These are phyloP conservation scores for Psittacula derbiana DNA, from an alignment of 2,797 vertebrate species.

Conservation along the genomic window DNA sequence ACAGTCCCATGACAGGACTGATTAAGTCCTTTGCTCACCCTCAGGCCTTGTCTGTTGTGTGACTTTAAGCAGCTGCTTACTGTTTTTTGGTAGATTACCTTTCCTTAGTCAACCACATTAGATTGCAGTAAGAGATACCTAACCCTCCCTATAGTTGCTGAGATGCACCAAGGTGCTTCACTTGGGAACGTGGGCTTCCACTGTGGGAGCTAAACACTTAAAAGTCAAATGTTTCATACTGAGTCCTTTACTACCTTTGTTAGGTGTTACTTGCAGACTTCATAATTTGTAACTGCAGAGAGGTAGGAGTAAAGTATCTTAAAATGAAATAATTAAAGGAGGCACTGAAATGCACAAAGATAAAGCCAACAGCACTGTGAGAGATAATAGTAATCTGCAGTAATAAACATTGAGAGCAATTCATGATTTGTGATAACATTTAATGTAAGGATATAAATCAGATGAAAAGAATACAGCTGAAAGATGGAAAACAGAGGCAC, in stretches of 20 bases:
- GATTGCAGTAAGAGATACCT: neutral
- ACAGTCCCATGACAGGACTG: neutral
- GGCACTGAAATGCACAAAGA: constrained; percentile 23
- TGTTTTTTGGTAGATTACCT: neutral
- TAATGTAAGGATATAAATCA: constrained; percentile 65
- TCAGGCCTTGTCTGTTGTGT: neutral
- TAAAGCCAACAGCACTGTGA: constrained; percentile 51
- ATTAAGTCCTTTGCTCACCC: neutral
- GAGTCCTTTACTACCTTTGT: neutral
- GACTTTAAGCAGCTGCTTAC: neutral
- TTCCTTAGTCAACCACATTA: neutral
- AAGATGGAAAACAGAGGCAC: neutral
- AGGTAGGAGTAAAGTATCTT: neutral
- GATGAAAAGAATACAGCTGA: constrained; percentile 22
- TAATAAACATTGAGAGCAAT: constrained; percentile 68
- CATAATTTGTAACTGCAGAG: neutral
- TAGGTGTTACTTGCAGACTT: neutral
- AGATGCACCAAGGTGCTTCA: neutral
- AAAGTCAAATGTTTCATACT: neutral
- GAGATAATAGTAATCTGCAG: constrained; percentile 68
- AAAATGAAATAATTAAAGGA: constrained; percentile 69
- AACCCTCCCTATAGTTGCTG: neutral
- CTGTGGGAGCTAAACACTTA: neutral
- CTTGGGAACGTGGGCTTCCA: neutral
- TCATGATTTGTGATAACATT: constrained; percentile 64